Percentiles rank a stretch among this genome's conserved stretches.
Evolutionary conservation across 2,797 vertebrate genomes (phyloP).

Genomic region (Ibycter americanus): DNA sequence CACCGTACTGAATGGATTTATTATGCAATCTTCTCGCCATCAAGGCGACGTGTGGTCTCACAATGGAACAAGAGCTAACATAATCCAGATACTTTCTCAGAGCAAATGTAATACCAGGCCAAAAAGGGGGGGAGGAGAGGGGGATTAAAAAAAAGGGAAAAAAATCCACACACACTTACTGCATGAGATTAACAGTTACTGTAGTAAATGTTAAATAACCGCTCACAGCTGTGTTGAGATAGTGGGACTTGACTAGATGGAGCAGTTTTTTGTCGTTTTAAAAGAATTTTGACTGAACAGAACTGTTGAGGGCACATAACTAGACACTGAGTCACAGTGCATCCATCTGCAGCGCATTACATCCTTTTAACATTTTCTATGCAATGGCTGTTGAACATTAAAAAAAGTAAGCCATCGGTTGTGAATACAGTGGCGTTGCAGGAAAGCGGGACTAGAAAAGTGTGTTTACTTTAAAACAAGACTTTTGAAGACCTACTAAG

Average conservation of each 20-base stretch:
- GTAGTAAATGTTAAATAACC: constrained; percentile 45
- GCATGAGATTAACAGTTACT: constrained; percentile 19
- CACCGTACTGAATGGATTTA: neutral
- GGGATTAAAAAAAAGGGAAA: neutral
- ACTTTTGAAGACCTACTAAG: neutral
- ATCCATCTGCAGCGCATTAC: constrained; percentile 44
- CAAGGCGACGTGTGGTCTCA: constrained; percentile 15
- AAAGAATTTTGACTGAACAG: constrained; percentile 18
- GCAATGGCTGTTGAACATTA: neutral
- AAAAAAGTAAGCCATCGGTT: neutral
- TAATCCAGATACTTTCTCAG: constrained; percentile 54
- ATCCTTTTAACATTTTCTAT: neutral
- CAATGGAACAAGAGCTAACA: constrained; percentile 42
- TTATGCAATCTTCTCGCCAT: constrained; percentile 3
- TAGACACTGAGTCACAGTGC: constrained; percentile 61
- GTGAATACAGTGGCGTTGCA: neutral
- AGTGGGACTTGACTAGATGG: neutral
- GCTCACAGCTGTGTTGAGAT: constrained; percentile 47
- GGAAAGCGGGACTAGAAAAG: neutral
- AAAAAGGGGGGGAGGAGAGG: neutral
- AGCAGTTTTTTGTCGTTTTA: constrained; percentile 15
- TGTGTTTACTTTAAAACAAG: neutral
- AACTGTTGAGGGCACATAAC: constrained; percentile 51
- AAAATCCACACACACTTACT: neutral
- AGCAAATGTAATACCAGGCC: neutral